phyloP scores from a whole-genome alignment of 2,797 vertebrate genomes.

The Salmo trutta region DNA sequence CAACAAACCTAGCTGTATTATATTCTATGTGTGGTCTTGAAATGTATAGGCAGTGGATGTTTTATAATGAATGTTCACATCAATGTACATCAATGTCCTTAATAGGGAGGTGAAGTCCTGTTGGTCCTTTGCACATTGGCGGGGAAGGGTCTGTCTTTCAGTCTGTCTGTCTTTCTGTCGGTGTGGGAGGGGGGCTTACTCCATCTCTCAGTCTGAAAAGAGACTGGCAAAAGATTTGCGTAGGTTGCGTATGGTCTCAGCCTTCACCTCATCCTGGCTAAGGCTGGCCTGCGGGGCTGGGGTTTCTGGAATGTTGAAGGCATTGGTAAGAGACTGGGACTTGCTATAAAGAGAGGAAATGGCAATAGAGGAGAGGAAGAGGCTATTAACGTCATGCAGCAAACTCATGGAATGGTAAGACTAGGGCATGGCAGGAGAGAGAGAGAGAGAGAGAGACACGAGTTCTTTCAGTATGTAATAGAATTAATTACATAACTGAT shows the following conservation, averaged over 20 bases:
- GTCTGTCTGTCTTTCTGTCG: slow-evolving; percentile 60
- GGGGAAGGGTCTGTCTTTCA: slow-evolving; percentile 45
- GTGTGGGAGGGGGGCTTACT: slow-evolving; percentile 36
- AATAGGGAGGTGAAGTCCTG: slow-evolving; percentile 40
- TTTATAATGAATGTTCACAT: slow-evolving; percentile 33
- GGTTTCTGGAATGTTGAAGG: slow-evolving; percentile 96
- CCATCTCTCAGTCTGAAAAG: slow-evolving; percentile 88
- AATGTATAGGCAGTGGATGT: slow-evolving; percentile 62
- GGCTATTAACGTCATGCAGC: slow-evolving; percentile 80
- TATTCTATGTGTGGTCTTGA: slow-evolving; percentile 4
- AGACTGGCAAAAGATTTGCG: slow-evolving; percentile 94
- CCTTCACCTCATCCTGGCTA: slow-evolving; percentile 93
- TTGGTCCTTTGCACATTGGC: slow-evolving; percentile 55
- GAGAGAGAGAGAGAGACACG: too few species aligned
- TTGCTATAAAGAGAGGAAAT: slow-evolving; percentile 82
- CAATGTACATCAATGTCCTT: slow-evolving; percentile 44
- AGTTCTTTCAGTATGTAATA: slow-evolving; percentile 29
- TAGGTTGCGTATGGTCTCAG: slow-evolving; percentile 92
- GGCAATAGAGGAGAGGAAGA: slow-evolving; percentile 75
- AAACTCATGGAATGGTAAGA: slow-evolving; percentile 75
- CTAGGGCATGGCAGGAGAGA: slow-evolving; percentile 41
- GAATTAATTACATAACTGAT: slow-evolving; percentile 62
- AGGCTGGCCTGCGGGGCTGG: slow-evolving; percentile 85
- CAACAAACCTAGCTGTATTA: slow-evolving; percentile 34
- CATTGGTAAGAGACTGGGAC: slow-evolving; percentile 96